Percentiles rank a stretch among this genome's conserved stretches.
Evolutionary conservation across 1,140 invertebrate genomes (phyloP).

Genomic region (Drosophila santomea): DNA sequence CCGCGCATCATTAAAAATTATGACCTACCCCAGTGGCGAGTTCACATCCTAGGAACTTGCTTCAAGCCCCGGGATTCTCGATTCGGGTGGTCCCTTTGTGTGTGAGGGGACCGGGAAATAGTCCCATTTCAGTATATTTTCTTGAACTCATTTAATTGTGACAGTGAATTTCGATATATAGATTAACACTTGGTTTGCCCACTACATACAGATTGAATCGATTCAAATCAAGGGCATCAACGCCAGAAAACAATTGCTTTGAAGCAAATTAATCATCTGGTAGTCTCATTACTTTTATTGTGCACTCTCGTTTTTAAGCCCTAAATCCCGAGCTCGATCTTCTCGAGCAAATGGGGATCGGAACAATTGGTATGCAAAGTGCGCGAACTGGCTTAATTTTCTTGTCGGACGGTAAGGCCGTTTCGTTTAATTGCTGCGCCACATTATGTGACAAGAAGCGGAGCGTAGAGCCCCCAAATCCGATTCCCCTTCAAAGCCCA

Average conservation of each 20-base stretch:
- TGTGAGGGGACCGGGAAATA: background rate
- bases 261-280: background rate
- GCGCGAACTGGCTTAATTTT: constrained; percentile 72
- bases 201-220: background rate
- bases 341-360: constrained; percentile 32
- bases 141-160: too few relatives aligned
- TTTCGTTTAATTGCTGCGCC: constrained; percentile 80
- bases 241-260: too few relatives aligned
- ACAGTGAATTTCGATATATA: too few relatives aligned
- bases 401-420: constrained; percentile 50
- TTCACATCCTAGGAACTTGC: constrained; percentile 31
- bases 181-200: background rate
- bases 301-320: constrained; percentile 17
- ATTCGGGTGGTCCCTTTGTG: constrained; percentile 4
- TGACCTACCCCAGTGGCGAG: constrained; percentile 33
- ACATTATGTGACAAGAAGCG: constrained; percentile 81
- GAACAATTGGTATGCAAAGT: constrained; percentile 78
- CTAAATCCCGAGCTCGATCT: constrained; percentile 9
- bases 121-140: background rate
- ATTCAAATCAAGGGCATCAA: too few relatives aligned
- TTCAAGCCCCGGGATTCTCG: background rate
- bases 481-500: background rate
- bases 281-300: background rate
- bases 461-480: constrained; percentile 44
- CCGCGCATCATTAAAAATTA: constrained; percentile 62